These are phyloP conservation scores for Watersipora subatra DNA, from an alignment of 1,140 invertebrate genomes.

Conservation along the genomic window DNA sequence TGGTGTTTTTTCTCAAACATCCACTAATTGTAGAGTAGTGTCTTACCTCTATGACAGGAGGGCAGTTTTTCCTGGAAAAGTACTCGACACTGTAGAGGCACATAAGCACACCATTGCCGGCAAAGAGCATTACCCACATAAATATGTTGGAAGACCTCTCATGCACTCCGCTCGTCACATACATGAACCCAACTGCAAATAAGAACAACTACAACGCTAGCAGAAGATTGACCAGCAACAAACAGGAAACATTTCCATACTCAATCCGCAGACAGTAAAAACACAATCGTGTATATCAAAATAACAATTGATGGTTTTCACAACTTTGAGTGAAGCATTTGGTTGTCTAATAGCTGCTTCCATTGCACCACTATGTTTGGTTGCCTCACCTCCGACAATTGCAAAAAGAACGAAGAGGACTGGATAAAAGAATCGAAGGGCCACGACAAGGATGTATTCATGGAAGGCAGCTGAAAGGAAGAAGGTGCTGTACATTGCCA, in stretches of 20 bases:
- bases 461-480: constrained; percentile 58
- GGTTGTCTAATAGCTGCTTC: too few relatives aligned
- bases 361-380: too few relatives aligned
- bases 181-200: constrained; percentile 45
- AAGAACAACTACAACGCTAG: constrained; percentile 21
- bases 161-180: constrained; percentile 36
- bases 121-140: constrained; percentile 62
- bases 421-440: constrained; percentile 72
- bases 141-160: constrained; percentile 52
- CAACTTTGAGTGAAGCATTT: too few relatives aligned
- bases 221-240: too few relatives aligned
- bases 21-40: too few relatives aligned
- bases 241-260: too few relatives aligned
- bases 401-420: constrained; percentile 54
- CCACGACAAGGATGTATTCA: constrained; percentile 65
- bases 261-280: too few relatives aligned
- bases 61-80: constrained; percentile 67
- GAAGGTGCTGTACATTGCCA: constrained; percentile 46
- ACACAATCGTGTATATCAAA: too few relatives aligned
- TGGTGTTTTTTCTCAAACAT: too few relatives aligned
- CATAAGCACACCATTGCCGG: constrained; percentile 60
- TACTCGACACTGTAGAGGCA: constrained; percentile 71
- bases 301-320: too few relatives aligned
- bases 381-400: constrained; percentile 40
- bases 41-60: constrained; percentile 33